A percentile compares a stretch with the other conserved stretches of the same genome.
Conservation (phyloP, 2,797 vertebrate genomes). For the Astyanax mexicanus region DNA sequence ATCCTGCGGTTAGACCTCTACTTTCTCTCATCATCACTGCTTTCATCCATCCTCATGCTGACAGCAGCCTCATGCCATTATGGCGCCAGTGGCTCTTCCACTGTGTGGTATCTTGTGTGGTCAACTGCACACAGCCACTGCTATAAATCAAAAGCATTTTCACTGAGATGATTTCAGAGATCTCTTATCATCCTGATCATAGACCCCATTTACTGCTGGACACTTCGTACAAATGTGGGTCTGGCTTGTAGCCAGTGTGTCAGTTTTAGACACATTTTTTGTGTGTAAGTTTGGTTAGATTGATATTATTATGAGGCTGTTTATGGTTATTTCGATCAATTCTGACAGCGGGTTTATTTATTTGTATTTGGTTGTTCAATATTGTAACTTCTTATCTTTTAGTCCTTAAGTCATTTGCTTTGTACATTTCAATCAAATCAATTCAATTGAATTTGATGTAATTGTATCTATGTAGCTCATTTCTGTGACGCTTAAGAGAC, state of each 20-base stretch:
- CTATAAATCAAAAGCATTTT: constrained; percentile 32
- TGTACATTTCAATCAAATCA: too few relatives aligned
- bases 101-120: constrained; percentile 36
- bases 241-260: not conserved
- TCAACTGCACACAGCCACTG: constrained; percentile 13
- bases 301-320: too few relatives aligned
- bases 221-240: not conserved
- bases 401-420: too few relatives aligned
- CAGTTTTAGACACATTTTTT: not conserved
- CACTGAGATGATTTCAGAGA: constrained; percentile 25
- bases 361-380: too few relatives aligned
- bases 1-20: constrained; percentile 35
- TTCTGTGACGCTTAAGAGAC: too few relatives aligned
- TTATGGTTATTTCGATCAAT: too few relatives aligned
- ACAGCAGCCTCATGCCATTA: constrained; percentile 34
- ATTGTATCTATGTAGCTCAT: too few relatives aligned
- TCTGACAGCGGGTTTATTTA: too few relatives aligned
- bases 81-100: constrained; percentile 20
- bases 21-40: constrained; percentile 28
- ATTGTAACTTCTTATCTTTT: too few relatives aligned
- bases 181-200: constrained; percentile 30
- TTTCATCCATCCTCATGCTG: constrained; percentile 30
- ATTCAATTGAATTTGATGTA: too few relatives aligned
- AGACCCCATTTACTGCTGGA: not conserved
- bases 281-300: too few relatives aligned